Evolutionary conservation across 1,140 invertebrate species (phyloP).

Genomic region (Sitobion miscanthi): DNA sequence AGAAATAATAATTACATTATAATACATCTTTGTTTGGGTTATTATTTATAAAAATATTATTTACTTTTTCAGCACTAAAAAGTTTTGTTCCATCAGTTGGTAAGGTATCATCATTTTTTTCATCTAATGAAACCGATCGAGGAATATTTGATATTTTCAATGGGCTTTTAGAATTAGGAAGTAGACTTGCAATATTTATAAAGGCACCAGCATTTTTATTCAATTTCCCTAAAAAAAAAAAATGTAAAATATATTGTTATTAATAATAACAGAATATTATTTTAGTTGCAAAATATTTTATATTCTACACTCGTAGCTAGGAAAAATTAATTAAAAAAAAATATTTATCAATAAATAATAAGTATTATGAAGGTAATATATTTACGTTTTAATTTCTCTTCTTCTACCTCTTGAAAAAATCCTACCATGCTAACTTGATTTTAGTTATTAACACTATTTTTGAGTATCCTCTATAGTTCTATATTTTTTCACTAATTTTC

Average conservation of each 20-base stretch:
- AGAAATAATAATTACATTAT: background rate
- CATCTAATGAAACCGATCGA: conserved; percentile 18
- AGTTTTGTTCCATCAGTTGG: conserved; percentile 20
- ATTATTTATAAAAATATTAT: background rate
- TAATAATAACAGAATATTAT: background rate
- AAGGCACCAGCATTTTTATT: conserved; percentile 41
- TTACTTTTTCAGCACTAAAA: conserved; percentile 51
- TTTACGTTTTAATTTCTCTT: too few species aligned
- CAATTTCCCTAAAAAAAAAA: conserved; percentile 43
- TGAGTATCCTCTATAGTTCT: too few species aligned
- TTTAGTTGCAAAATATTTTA: background rate
- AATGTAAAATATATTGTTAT: background rate
- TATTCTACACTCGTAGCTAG: background rate
- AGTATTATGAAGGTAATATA: too few species aligned
- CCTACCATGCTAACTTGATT: too few species aligned
- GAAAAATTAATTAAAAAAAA: background rate
- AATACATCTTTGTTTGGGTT: background rate
- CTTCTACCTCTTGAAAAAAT: too few species aligned
- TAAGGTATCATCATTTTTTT: conserved; percentile 35
- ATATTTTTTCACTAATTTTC: too few species aligned
- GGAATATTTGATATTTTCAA: background rate
- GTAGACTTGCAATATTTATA: conserved; percentile 40
- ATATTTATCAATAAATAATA: too few species aligned
- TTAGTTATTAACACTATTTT: too few species aligned
- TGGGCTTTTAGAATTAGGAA: conserved; percentile 19